These are phyloP conservation scores for Notospermus geniculatus DNA, from an alignment of 1,140 invertebrate species.

Conservation along the genomic window DNA sequence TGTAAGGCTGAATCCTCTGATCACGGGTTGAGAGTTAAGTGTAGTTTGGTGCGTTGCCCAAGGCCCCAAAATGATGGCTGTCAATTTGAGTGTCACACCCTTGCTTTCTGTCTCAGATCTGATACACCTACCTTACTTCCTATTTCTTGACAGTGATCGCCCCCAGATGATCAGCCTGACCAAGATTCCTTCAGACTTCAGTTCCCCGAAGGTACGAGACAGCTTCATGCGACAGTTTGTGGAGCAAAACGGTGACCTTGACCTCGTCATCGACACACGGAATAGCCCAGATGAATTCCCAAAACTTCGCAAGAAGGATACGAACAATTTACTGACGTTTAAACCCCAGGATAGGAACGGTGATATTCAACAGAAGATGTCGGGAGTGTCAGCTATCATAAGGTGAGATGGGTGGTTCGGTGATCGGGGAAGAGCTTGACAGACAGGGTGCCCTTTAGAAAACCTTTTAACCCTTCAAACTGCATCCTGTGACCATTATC, in stretches of 20 bases:
- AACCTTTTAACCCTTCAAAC: too few relatives aligned
- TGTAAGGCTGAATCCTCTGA: too few relatives aligned
- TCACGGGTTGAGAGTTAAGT: too few relatives aligned
- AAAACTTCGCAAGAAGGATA: slow-evolving; percentile 29
- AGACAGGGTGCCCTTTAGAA: too few relatives aligned
- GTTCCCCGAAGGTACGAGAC: slow-evolving; percentile 92
- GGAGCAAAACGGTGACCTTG: slow-evolving; percentile 29
- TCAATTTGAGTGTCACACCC: too few relatives aligned
- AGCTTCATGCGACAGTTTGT: slow-evolving; percentile 96
- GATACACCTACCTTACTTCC: not conserved
- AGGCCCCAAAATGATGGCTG: too few relatives aligned
- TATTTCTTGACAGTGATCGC: slow-evolving; percentile 65
- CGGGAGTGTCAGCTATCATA: slow-evolving; percentile 39
- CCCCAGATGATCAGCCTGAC: slow-evolving; percentile 97
- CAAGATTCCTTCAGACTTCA: slow-evolving; percentile 94
- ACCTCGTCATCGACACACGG: slow-evolving; percentile 41
- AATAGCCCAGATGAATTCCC: slow-evolving; percentile 28
- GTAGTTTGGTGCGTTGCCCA: too few relatives aligned
- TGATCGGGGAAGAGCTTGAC: not conserved
- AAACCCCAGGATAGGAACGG: slow-evolving; percentile 22
- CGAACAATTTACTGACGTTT: slow-evolving; percentile 35
- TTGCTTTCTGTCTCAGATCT: too few relatives aligned
- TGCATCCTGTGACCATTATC: too few relatives aligned
- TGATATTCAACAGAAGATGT: slow-evolving; percentile 44
- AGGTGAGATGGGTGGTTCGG: slow-evolving; percentile 28